Conservation (phyloP, 2,797 vertebrate genomes). For the Falco naumanni region DNA sequence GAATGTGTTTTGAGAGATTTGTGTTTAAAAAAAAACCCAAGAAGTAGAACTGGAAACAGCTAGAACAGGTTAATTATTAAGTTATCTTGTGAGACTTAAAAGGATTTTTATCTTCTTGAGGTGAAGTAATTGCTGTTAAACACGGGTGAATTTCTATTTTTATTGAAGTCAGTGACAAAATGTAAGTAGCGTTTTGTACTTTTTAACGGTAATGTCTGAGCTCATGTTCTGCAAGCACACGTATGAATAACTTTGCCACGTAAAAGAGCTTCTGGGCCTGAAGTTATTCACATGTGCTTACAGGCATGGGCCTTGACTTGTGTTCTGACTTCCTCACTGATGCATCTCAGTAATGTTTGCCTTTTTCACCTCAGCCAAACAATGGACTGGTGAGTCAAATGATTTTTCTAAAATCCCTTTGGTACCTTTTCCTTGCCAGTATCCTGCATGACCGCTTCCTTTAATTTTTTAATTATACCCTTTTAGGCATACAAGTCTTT, state of each 20-base stretch:
- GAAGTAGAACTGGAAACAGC: background rate
- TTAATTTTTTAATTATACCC: slow-evolving; percentile 48
- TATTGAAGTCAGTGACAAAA: background rate
- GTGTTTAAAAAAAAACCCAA: background rate
- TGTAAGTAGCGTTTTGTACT: background rate
- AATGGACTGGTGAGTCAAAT: slow-evolving; percentile 76
- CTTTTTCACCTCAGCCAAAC: slow-evolving; percentile 75
- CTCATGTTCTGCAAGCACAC: slow-evolving; percentile 16
- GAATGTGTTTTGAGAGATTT: background rate
- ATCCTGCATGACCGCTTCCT: slow-evolving; percentile 67
- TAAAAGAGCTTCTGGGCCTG: slow-evolving; percentile 22
- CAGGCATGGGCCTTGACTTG: slow-evolving; percentile 46
- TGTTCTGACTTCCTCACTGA: slow-evolving; percentile 49
- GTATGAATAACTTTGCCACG: background rate
- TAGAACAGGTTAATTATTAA: slow-evolving; percentile 6
- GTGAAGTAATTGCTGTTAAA: slow-evolving; percentile 1
- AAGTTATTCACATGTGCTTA: slow-evolving; percentile 65
- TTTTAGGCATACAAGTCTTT: background rate
- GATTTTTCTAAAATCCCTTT: slow-evolving; percentile 47
- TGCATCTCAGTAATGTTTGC: slow-evolving; percentile 71
- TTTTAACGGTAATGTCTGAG: background rate
- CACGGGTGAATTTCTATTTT: background rate
- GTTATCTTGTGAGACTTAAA: background rate
- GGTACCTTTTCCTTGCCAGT: slow-evolving; percentile 21
- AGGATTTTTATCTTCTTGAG: background rate